Evolutionary conservation across 2,113 vertebrate genomes (phyloP), one percentile per base, ranked within the genome.

Genomic region (Trachemys scripta): DNA sequence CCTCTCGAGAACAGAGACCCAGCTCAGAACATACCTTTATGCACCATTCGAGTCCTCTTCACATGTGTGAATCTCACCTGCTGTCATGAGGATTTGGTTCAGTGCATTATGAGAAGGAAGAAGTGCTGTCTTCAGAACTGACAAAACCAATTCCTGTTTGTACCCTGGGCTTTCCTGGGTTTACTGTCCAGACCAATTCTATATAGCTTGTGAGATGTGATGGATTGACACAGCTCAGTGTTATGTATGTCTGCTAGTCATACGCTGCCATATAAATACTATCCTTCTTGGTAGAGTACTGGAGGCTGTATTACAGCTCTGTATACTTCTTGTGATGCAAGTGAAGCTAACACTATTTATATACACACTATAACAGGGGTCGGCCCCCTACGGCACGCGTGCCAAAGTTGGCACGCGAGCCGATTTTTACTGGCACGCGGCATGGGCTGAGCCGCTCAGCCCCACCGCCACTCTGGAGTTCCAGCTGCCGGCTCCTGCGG

Each of bases 191-290:
- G 27, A 50, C 47, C 90, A 45, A 83, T 84, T 57, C 27, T 53
- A 2, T 92, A 16, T 94, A 4, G 82, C 95, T 12, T 3, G 31
- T 95, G 91, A 87, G 35, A 56, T 56, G 69, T 20, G 38, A 35
- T 72, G 29, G 92, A 49, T 20, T 76, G 16, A 31, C 89, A 14
- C 45, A 85, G 38, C 24, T 1, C 0, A 0, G 38, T 2, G 1
- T 92, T 90, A 87, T 81, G 2, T 56, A 78, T 79, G 13, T 89
- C 76, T 62, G 85, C 35, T 42, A 96, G n/a, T 6, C 27, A 5
- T 88, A 92, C 22, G 11, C 2, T 78, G 24, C 13, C 47, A 22
- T 51, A 84, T 51, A 90, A 90, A 50, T 84, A 27, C 51, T 76
- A n/a, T 4, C 25, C 6, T 25, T 10, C 1, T 79, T 50, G 92